Conservation (phyloP, 2,888 invertebrate genomes). For the Protodeltote pygarga region DNA sequence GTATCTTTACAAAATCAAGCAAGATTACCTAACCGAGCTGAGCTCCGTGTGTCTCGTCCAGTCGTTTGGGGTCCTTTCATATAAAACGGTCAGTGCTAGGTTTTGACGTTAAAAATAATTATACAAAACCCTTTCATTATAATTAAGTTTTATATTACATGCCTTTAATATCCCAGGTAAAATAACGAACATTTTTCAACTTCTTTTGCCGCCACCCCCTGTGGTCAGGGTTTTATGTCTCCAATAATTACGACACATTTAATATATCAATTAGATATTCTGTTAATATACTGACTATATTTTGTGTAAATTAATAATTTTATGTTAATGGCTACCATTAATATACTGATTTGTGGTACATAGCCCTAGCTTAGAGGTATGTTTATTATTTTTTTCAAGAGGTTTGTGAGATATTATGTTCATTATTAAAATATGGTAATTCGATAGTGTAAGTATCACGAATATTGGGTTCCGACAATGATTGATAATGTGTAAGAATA, state of each 20-base stretch:
- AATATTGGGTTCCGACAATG: not conserved
- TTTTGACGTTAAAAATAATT: too few species aligned
- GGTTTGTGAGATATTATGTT: slow-evolving; percentile 25
- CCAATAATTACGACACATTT: slow-evolving; percentile 12
- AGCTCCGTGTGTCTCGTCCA: too few species aligned
- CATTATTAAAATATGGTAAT: slow-evolving; percentile 38
- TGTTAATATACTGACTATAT: slow-evolving; percentile 18
- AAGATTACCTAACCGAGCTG: too few species aligned
- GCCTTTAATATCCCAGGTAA: not conserved
- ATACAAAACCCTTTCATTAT: too few species aligned
- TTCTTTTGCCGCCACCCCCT: slow-evolving; percentile 12
- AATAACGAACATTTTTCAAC: not conserved
- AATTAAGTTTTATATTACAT: too few species aligned
- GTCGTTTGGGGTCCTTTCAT: too few species aligned
- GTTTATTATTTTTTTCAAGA: slow-evolving; percentile 4
- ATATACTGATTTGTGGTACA: slow-evolving; percentile 11
- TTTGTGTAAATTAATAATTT: slow-evolving; percentile 30
- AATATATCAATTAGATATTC: slow-evolving; percentile 25
- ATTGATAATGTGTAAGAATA: slow-evolving; percentile 10
- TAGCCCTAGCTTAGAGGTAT: slow-evolving; percentile 3
- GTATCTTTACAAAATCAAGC: too few species aligned
- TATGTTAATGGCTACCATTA: slow-evolving; percentile 25
- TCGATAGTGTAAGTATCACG: slow-evolving; percentile 14
- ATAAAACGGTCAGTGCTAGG: too few species aligned
- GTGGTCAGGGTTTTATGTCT: slow-evolving; percentile 1